phyloP scores from a whole-genome alignment of 2,888 invertebrate genomes.

The Lasioglossum malachurum region DNA sequence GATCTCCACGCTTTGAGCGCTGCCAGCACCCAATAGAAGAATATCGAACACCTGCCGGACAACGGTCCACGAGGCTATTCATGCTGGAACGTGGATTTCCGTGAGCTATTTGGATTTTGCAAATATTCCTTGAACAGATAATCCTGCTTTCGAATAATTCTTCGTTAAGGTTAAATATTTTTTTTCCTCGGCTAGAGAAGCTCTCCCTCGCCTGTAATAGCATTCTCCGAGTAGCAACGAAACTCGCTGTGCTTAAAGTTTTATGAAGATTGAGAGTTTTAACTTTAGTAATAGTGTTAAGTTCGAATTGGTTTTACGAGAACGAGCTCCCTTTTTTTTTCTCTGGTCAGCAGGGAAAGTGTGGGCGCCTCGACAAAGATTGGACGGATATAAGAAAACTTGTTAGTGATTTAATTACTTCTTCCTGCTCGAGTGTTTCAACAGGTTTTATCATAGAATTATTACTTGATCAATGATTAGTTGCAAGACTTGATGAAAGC shows the following conservation, averaged over 20 bases:
- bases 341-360: neutral
- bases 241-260: neutral
- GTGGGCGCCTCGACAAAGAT: constrained; percentile 1
- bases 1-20: neutral
- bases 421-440: neutral
- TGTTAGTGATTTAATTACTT: neutral
- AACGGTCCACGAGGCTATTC: neutral
- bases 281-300: constrained; percentile 7
- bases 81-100: neutral
- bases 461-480: neutral
- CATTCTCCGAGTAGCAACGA: neutral
- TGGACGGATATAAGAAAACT: neutral
- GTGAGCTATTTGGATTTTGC: neutral
- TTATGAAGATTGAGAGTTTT: constrained; percentile 2
- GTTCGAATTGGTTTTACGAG: constrained; percentile 6
- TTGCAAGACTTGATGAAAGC: neutral
- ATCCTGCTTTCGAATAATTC: neutral
- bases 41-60: neutral
- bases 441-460: neutral
- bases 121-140: neutral
- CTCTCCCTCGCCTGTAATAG: neutral
- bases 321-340: neutral
- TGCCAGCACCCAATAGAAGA: neutral
- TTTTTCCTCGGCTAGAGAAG: neutral
- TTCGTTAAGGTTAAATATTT: neutral